Percentiles rank a stretch among this genome's conserved stretches.
phyloP scores from a whole-genome alignment of 2,797 vertebrate genomes.

The Danio tinwini region DNA sequence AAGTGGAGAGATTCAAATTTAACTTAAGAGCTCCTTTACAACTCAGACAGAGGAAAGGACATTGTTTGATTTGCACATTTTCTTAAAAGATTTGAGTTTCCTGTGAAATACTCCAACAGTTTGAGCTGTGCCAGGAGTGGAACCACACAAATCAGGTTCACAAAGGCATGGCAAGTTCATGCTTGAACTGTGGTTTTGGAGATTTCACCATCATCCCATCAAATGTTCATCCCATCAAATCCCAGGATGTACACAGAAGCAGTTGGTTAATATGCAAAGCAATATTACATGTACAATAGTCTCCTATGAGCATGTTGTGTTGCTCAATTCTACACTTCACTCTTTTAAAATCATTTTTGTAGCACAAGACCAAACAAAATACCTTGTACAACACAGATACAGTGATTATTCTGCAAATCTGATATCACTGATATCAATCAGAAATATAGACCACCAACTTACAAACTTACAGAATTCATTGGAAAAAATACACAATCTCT shows the following conservation, averaged over 20 bases:
- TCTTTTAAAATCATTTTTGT: neutral
- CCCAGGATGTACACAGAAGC: neutral
- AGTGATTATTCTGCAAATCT: neutral
- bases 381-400: neutral
- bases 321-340: neutral
- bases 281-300: constrained; percentile 8
- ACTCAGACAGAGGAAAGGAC: neutral
- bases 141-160: constrained; percentile 20
- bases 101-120: neutral
- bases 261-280: constrained; percentile 9
- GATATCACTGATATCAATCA: neutral
- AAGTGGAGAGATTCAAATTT: neutral
- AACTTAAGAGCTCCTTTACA: neutral
- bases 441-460: neutral
- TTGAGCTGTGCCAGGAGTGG: constrained; percentile 9
- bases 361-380: neutral
- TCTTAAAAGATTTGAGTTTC: constrained; percentile 4
- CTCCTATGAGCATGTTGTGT: neutral
- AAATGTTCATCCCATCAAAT: constrained; percentile 15
- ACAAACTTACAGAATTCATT: no score
- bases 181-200: constrained; percentile 19
- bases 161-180: constrained; percentile 6
- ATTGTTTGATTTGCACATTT: neutral
- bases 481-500: no score
- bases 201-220: constrained; percentile 26